Conservation (phyloP, 2,113 vertebrate genomes). For the Mola mola region DNA sequence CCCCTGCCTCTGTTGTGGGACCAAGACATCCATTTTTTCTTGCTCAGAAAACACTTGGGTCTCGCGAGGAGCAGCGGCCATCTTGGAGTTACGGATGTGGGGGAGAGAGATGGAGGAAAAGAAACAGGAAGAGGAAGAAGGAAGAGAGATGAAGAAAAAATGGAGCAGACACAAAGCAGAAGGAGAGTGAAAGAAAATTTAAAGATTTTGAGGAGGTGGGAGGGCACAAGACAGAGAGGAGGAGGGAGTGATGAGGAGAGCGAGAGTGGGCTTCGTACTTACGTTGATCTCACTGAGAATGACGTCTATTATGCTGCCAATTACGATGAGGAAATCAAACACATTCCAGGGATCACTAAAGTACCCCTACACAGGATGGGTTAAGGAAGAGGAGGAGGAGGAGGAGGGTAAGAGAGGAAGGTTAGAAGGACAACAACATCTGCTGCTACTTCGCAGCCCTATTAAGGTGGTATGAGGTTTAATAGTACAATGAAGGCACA, state of each 20-base stretch:
- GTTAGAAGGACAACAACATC: conserved; percentile 91
- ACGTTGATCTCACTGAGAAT: conserved; percentile 99
- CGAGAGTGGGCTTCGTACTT: conserved; percentile 90
- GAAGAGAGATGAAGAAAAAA: conserved; percentile 65
- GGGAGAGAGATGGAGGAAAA: conserved; percentile 12
- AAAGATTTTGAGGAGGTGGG: conserved; percentile 56
- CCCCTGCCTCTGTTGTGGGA: conserved; percentile 37
- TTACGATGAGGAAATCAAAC: conserved; percentile 99
- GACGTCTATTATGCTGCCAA: conserved; percentile 99
- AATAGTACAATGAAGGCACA: conserved; percentile 31
- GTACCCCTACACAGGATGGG: conserved; percentile 98
- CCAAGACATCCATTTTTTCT: conserved; percentile 32
- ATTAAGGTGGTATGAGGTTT: conserved; percentile 53
- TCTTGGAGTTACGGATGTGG: conserved; percentile 69
- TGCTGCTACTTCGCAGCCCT: conserved; percentile 63
- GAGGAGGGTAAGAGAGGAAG: conserved; percentile 94
- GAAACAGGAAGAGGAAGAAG: conserved; percentile 18
- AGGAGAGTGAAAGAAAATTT: conserved; percentile 50
- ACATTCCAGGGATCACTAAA: conserved; percentile 99
- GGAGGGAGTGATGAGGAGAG: conserved; percentile 72
- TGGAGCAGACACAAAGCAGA: conserved; percentile 45
- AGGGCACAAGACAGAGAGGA: conserved; percentile 72
- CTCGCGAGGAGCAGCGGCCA: conserved; percentile 63
- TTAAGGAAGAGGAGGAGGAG: conserved; percentile 87
- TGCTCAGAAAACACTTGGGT: conserved; percentile 28